Evolutionary conservation across 2,888 invertebrate genomes (phyloP).

Genomic region (Zootermopsis nevadensis): DNA sequence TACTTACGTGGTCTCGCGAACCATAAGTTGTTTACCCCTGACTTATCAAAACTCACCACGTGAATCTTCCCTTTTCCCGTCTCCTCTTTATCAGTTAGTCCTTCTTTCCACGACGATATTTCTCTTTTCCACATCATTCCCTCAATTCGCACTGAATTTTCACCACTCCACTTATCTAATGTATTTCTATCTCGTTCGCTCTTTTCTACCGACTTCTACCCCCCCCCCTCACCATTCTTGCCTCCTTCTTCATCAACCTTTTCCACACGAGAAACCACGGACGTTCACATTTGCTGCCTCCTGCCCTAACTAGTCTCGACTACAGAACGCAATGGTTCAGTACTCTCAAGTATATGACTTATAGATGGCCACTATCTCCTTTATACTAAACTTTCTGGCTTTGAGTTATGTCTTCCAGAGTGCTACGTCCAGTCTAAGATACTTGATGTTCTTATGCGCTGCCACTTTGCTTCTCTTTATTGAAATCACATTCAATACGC

Average conservation of each 20-base stretch:
- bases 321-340: not conserved
- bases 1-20: not conserved
- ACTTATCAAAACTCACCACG: constrained; percentile 29
- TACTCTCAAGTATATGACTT: not conserved
- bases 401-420: not conserved
- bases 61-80: constrained; percentile 6
- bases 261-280: constrained; percentile 39
- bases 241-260: constrained; percentile 41
- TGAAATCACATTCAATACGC: not conserved
- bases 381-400: constrained; percentile 5
- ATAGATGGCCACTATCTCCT: constrained; percentile 19
- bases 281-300: constrained; percentile 25
- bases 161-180: constrained; percentile 48
- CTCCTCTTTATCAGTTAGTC: constrained; percentile 22
- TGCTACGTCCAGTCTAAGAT: not conserved
- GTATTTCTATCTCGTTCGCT: constrained; percentile 34
- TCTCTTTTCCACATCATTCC: constrained; percentile 48
- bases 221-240: constrained; percentile 28
- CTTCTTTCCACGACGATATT: constrained; percentile 31
- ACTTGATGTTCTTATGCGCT: not conserved
- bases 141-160: constrained; percentile 45
- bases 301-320: not conserved
- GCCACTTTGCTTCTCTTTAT: not conserved
- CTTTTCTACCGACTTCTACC: constrained; percentile 4
- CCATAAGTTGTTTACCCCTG: not conserved